phyloP scores from a whole-genome alignment of 2,888 invertebrate genomes.

The Baronia brevicornis region DNA sequence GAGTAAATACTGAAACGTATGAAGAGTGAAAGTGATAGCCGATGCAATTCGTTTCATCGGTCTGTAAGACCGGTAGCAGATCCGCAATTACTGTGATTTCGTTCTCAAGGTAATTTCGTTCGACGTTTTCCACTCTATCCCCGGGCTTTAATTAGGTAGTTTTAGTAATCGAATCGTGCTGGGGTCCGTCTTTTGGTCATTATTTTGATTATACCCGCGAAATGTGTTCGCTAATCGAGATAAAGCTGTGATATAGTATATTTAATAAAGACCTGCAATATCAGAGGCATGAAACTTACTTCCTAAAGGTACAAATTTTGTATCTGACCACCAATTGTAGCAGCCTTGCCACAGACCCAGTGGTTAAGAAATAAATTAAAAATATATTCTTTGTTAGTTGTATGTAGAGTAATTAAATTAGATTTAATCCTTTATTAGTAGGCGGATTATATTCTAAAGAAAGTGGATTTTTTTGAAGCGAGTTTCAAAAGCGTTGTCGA shows the following conservation, averaged over 20 bases:
- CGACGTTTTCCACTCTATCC: constrained; percentile 49
- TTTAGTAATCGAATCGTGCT: constrained; percentile 64
- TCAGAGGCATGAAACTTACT: background rate
- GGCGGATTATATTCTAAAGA: too few relatives aligned
- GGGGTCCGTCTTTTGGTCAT: constrained; percentile 46
- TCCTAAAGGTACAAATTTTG: constrained; percentile 10
- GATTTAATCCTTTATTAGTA: too few relatives aligned
- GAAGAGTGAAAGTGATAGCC: constrained; percentile 43
- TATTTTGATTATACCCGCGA: constrained; percentile 54
- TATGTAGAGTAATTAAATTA: too few relatives aligned
- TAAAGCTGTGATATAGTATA: constrained; percentile 19
- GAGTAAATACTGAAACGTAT: constrained; percentile 14
- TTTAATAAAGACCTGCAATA: background rate
- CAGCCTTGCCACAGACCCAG: too few relatives aligned
- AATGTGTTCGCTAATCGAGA: constrained; percentile 48
- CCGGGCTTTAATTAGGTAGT: constrained; percentile 59
- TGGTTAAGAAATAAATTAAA: too few relatives aligned
- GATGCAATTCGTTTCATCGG: constrained; percentile 39
- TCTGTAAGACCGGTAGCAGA: constrained; percentile 64
- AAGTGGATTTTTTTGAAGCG: too few relatives aligned
- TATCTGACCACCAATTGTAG: too few relatives aligned
- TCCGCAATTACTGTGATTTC: constrained; percentile 59
- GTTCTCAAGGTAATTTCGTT: constrained; percentile 52
- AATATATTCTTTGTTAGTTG: too few relatives aligned
- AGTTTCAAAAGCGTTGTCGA: too few relatives aligned